Base-by-base conservation (phyloP, 2,888 invertebrate species). In the Pseudanteris insignis region DNA sequence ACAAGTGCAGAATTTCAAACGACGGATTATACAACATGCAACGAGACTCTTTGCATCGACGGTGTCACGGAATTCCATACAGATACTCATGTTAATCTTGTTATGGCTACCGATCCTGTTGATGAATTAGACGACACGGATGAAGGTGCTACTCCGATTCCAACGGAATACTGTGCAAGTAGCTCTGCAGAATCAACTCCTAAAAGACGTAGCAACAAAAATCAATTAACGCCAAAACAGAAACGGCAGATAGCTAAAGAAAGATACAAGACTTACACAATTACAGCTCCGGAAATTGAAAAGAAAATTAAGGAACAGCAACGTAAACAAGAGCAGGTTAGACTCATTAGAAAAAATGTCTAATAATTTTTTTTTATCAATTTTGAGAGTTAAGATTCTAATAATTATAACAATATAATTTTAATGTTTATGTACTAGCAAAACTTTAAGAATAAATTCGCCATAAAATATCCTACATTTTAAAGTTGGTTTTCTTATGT, bases 181-280 rank as follows among this genome's bases (percentile, higher is more conserved):
- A 80, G 78, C 43, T 91, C 90, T 37, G 86, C 88, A 0, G 91
- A 91, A 69, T 88, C 89, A 0, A 90, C 91, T 0, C 90, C 91
- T 0, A 89, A 87, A 66, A 87, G 85, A 69, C 83, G 83, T 2
- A 78, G 81, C 44, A 81, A 81, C 67, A 73, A 80, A 1, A 68
- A 30, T 54, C 76, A 77, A 40, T 72, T 90, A 54, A 92, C 91
- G 0, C 90, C 91, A 0, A 92, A 90, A 77, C 91, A 92, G 73
- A 88, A 88, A 71, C 82, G 92, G 28, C 86, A 86, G 66, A 78
- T 88, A 25, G 86, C 88, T 1, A 90, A 90, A 73, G 91, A 93
- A 69, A 85, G 93, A 58, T 92, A 88, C 74, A 89, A 88, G 75
- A 93, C 92, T 0, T 93, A 92, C 73, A 92, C 91, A 0, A 90